phyloP scores from a whole-genome alignment of 1,140 invertebrate genomes.

The Augochlora pura region DNA sequence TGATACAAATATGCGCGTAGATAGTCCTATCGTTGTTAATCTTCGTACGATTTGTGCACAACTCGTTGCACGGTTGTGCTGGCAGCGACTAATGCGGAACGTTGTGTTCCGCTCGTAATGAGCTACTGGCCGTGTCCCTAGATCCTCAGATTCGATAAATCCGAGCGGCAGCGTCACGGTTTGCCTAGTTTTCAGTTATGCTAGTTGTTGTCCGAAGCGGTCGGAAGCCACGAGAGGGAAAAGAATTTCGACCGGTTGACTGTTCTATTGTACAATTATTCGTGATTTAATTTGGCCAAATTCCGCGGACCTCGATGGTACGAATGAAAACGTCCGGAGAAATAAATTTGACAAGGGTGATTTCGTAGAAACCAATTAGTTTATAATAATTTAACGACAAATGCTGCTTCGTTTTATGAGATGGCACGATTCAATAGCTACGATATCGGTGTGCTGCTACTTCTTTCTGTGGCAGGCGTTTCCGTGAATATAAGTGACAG shows the following conservation, averaged over 20 bases:
- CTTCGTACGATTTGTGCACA: conserved; percentile 23
- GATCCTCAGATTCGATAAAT: conserved; percentile 51
- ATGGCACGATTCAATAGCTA: conserved; percentile 4
- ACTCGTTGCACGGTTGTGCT: neutral
- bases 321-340: neutral
- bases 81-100: neutral
- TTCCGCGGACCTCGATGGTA: neutral
- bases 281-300: too few relatives aligned
- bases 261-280: neutral
- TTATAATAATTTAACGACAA: neutral
- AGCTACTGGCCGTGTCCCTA: neutral
- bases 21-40: conserved; percentile 13
- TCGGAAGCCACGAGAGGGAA: neutral
- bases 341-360: neutral
- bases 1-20: neutral
- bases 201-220: neutral
- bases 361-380: neutral
- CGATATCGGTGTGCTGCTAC: neutral
- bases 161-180: conserved; percentile 4
- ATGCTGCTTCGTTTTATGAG: neutral
- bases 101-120: conserved; percentile 7
- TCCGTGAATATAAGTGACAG: neutral
- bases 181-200: conserved; percentile 5
- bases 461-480: neutral
- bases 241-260: neutral